These are phyloP conservation scores for Aethina tumida DNA, from an alignment of 1,140 invertebrate genomes.

Conservation along the genomic window DNA sequence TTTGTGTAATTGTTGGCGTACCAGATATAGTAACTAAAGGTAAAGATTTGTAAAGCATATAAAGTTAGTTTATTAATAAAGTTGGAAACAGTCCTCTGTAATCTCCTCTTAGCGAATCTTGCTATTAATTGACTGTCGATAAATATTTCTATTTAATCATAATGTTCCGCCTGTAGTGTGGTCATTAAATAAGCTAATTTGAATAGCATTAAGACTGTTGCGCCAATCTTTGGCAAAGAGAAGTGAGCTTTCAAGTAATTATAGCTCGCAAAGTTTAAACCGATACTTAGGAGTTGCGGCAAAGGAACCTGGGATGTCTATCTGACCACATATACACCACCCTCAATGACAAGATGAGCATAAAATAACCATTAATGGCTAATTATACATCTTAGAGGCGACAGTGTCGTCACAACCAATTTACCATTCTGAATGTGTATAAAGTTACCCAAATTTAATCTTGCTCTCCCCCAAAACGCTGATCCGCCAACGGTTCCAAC, in stretches of 20 bases:
- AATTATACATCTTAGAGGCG: conserved; percentile 28
- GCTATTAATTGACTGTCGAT: too few species aligned
- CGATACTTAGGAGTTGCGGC: conserved; percentile 29
- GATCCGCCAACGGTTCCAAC: not conserved
- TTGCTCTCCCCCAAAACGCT: not conserved
- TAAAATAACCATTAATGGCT: conserved; percentile 33
- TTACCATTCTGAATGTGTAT: conserved; percentile 4
- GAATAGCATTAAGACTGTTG: conserved; percentile 27
- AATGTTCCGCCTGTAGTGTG: too few species aligned
- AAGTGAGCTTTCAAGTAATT: conserved; percentile 32
- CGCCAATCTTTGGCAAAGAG: conserved; percentile 28
- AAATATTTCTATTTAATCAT: too few species aligned
- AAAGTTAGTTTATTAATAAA: too few species aligned
- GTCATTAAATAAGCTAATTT: conserved; percentile 28
- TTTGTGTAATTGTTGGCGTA: too few species aligned
- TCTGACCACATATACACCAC: conserved; percentile 31
- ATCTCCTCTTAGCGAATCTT: too few species aligned
- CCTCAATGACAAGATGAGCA: conserved; percentile 18
- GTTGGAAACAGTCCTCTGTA: too few species aligned
- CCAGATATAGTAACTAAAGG: too few species aligned
- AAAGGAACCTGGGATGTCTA: conserved; percentile 22
- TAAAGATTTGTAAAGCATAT: too few species aligned
- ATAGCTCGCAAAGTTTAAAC: conserved; percentile 27
- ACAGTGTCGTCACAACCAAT: conserved; percentile 3
- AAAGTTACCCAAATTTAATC: not conserved